Evolutionary conservation across 2,797 vertebrate genomes (phyloP).

Genomic region (Discoglossus pictus): DNA sequence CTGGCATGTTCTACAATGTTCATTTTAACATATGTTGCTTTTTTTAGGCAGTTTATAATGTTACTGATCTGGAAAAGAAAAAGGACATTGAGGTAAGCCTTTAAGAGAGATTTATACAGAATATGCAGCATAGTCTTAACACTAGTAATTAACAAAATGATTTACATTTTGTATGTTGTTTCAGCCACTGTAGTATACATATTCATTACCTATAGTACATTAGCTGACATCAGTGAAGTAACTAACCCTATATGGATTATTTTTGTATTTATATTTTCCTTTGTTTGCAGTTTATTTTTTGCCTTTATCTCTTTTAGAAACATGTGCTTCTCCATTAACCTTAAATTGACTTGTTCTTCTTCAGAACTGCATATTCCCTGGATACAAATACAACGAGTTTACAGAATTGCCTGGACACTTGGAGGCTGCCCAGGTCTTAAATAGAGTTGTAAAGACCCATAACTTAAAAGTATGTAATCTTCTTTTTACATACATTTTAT

Average conservation of each 20-base stretch:
- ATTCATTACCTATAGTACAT: no score
- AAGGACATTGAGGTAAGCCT: conserved; percentile 27
- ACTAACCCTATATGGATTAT: no score
- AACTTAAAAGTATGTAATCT: conserved; percentile 57
- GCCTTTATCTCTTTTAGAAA: not conserved
- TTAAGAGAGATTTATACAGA: no score
- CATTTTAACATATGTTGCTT: not conserved
- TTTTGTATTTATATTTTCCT: no score
- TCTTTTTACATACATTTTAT: no score
- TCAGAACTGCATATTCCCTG: conserved; percentile 59
- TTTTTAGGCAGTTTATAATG: not conserved
- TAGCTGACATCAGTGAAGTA: no score
- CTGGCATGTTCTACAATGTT: no score
- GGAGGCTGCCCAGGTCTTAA: conserved; percentile 59
- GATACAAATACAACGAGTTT: conserved; percentile 54
- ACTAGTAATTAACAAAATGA: no score
- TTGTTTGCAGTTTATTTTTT: not conserved
- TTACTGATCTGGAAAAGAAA: not conserved
- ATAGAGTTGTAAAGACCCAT: conserved; percentile 58
- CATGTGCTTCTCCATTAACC: not conserved
- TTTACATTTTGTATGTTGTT: no score
- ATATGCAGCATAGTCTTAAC: no score
- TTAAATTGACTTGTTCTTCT: conserved; percentile 27
- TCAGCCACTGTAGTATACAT: no score
- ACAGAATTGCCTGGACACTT: conserved; percentile 60